Base-by-base conservation (phyloP, 2,113 vertebrate species). In the Nycticorax nycticorax region DNA sequence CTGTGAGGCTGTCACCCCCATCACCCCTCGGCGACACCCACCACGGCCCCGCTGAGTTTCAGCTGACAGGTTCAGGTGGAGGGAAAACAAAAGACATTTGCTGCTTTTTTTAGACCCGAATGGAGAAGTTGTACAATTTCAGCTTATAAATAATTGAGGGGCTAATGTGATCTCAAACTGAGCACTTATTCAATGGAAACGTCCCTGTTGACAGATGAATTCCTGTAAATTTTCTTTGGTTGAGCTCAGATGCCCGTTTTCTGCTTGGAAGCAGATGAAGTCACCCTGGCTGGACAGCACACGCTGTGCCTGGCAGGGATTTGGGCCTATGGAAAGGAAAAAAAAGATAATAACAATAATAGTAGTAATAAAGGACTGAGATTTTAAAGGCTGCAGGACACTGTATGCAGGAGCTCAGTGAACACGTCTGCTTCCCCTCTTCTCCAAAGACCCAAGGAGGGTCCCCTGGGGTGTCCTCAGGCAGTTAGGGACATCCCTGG, bases 131-230 rank as follows among this genome's bases (percentile, higher is more conserved):
- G 94, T 73, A 91, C 89, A 76, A 89, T 96, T 87, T 85, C 94
- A 79, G 81, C 23, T 30, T 75, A 95, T 97, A 92, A 97, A 97
- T 97, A 97, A 97, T 96, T 91, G 93, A 95, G 87, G 91, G 89
- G 7, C 92, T 97, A 93, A 96, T 94, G 94, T 32, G 94, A 94
- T 91, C 94, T 97, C 97, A 96, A 96, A 96, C 93, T 15, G 93
- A 93, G 96, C 84, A 62, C 91, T 97, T 97, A 96, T 97, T 96
- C 95, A 94, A 97, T 97, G 94, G 95, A 96, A 96, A 94, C 23
- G 89, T 96, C 91, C 88, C 95, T 91, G 91, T 93, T 91, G 95
- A 96, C 96, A 92, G 89, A 96, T 92, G 92, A 95, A 97, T 97
- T 97, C 97, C 97, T 96, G 96, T 96, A 95, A 95, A 95, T 97